Conservation (phyloP, 2,797 vertebrate genomes). For the Enteromius afrohamiltoni region DNA sequence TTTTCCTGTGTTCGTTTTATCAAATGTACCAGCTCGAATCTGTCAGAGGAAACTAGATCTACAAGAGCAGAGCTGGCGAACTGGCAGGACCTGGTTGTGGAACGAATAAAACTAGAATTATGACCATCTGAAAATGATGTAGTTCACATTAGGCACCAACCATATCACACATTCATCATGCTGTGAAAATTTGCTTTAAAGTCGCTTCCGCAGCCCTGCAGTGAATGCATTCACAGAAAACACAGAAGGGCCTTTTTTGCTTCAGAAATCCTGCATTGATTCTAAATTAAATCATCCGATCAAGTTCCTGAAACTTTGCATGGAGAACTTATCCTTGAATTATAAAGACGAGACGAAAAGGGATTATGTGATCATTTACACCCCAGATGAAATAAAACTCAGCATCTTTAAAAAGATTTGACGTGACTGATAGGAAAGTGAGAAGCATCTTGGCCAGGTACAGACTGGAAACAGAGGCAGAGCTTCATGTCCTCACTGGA, state of each 20-base stretch:
- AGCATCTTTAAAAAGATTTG: background rate
- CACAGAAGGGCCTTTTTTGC: background rate
- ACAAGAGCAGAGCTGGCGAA: background rate
- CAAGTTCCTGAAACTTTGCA: background rate
- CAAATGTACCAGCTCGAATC: background rate
- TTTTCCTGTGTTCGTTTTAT: slow-evolving; percentile 13
- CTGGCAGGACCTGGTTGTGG: background rate
- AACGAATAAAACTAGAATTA: slow-evolving; percentile 4
- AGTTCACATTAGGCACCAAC: slow-evolving; percentile 12
- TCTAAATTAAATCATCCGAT: slow-evolving; percentile 1
- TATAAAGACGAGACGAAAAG: background rate
- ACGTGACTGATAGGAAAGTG: background rate
- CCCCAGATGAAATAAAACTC: background rate
- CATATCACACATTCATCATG: slow-evolving; percentile 15
- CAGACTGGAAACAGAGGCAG: slow-evolving; percentile 15
- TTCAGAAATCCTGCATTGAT: background rate
- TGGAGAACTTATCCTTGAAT: background rate
- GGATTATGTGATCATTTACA: background rate
- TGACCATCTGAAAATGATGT: slow-evolving; percentile 19
- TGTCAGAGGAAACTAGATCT: slow-evolving; percentile 12
- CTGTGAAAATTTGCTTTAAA: background rate
- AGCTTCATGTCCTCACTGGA: background rate
- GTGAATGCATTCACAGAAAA: slow-evolving; percentile 1
- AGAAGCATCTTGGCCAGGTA: slow-evolving; percentile 16
- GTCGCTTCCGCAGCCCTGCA: background rate